Conservation (phyloP, 2,888 invertebrate species). For the Carcina quercana region DNA sequence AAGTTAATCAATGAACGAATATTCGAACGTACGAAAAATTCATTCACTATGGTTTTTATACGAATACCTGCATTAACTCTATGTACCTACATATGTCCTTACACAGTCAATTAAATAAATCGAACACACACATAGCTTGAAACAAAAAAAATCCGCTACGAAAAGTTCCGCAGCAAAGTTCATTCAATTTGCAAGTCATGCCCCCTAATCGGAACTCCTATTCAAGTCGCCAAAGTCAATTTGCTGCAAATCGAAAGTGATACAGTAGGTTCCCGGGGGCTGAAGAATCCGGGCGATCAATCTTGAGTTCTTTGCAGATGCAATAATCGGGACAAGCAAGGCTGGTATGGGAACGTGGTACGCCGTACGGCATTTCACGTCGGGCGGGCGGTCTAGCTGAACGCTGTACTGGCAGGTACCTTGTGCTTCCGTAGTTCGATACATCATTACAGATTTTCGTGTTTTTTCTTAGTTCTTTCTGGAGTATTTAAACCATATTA, state of each 20-base stretch:
- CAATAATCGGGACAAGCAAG: conserved; percentile 25
- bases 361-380: conserved; percentile 27
- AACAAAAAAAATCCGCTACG: too few species aligned
- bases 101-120: too few species aligned
- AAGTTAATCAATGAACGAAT: too few species aligned
- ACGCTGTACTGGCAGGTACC: conserved; percentile 7
- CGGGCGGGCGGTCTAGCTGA: conserved; percentile 5
- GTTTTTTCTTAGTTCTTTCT: not conserved
- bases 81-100: too few species aligned
- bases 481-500: too few species aligned
- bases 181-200: conserved; percentile 2
- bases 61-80: too few species aligned
- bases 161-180: too few species aligned
- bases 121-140: too few species aligned
- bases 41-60: too few species aligned
- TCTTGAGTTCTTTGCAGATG: conserved; percentile 44
- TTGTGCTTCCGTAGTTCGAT: too few species aligned
- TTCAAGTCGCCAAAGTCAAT: conserved; percentile 29
- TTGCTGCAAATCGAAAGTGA: conserved; percentile 31
- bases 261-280: conserved; percentile 22
- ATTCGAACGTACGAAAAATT: too few species aligned
- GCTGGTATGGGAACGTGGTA: conserved; percentile 18
- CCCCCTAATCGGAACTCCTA: conserved; percentile 18
- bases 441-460: too few species aligned
- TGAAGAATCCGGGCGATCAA: conserved; percentile 34